Evolutionary conservation across 2,888 invertebrate genomes (phyloP), one percentile per base, ranked within the genome.

Genomic region (Cephonodes hylas): DNA sequence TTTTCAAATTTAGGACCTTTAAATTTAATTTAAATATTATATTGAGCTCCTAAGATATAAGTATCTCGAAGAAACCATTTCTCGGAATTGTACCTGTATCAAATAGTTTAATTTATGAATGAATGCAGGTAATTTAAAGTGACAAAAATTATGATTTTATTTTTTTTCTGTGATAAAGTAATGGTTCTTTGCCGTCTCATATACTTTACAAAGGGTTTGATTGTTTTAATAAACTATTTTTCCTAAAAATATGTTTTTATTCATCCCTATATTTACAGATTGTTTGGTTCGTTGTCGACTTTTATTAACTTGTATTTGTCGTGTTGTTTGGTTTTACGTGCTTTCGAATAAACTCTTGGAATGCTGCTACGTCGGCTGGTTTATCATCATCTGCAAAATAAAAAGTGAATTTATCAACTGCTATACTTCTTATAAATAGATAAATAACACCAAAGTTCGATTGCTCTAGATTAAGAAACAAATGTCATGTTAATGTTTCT

Each of bases 291-390:
- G n/a, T 48, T 10, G 42, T 7, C 31, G 23, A 23, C 13, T 34
- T 23, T 66, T n/a, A n/a, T n/a, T 77, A 86, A 1, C 82, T 83
- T 60, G 80, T 77, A 60, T 72, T 74, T 2, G 74, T 79, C 1
- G 64, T 77, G 42, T 86, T 69, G 48, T 85, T 83, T 0, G 90
- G 88, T 67, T 86, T 86, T 5, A 89, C 81, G 42, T 92, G 91
- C 73, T 91, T 92, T n/a, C 76, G 80, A 13, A 91, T 71, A 62
- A 92, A 92, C 53, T 91, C 90, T 68, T 91, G 87, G 69, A 92
- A 91, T 69, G 82, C 84, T 1, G 81, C 79, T 0, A 91, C 90
- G 57, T 92, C 92, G 64, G 86, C 83, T 1, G 88, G 89, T 64
- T 83, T 86, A 59, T 91, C 91, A 59, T 91, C 91, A 63, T 90